Percentiles rank a stretch among this genome's conserved stretches.
phyloP scores from a whole-genome alignment of 2,797 vertebrate genomes.

The Columba guinea region DNA sequence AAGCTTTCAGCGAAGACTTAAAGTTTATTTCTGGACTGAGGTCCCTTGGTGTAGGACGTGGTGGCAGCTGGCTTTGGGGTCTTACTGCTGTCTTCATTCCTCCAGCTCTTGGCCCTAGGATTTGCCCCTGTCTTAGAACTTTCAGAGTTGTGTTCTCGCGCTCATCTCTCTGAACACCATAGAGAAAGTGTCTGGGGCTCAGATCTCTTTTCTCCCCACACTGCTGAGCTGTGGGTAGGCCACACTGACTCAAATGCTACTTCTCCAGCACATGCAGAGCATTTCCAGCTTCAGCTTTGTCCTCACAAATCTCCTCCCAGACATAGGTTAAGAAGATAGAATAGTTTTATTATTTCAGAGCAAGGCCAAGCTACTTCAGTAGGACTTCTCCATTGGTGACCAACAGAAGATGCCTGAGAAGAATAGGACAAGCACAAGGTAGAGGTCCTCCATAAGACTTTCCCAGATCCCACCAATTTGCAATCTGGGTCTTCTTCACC shows the following conservation, averaged over 20 bases:
- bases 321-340: neutral
- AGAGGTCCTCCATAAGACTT: neutral
- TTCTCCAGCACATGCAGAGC: neutral
- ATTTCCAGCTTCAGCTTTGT: neutral
- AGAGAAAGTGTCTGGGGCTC: neutral
- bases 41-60: neutral
- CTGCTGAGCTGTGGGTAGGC: neutral
- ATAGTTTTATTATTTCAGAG: neutral
- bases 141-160: neutral
- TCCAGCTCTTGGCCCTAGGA: neutral
- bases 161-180: neutral
- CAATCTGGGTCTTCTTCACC: neutral
- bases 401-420: neutral
- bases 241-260: neutral
- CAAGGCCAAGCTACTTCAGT: neutral
- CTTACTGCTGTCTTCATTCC: neutral
- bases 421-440: accelerated
- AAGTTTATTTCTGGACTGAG: neutral
- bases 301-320: neutral
- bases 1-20: neutral
- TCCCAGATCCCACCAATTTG: neutral
- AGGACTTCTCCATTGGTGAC: neutral
- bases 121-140: neutral
- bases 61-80: neutral
- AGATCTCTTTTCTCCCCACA: neutral